These are phyloP conservation scores for Lagria hirta DNA, from an alignment of 2,888 invertebrate species.

Conservation along the genomic window DNA sequence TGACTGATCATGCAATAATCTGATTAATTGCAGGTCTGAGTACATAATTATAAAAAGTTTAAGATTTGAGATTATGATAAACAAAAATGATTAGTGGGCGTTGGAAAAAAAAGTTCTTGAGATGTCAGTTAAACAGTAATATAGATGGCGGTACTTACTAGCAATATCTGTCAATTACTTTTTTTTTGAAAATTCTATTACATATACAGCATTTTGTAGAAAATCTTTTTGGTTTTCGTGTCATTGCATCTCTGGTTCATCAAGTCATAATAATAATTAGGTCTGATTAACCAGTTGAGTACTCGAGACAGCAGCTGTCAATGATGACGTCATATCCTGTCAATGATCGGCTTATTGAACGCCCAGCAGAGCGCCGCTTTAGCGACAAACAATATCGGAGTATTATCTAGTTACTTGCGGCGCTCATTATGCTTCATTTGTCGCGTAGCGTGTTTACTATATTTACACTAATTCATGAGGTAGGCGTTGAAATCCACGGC, in stretches of 20 bases:
- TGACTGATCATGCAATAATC: too few species aligned
- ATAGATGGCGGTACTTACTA: too few species aligned
- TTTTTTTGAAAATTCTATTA: too few species aligned
- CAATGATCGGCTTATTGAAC: constrained; percentile 50
- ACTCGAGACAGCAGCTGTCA: constrained; percentile 46
- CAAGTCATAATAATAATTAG: constrained; percentile 22
- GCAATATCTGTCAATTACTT: too few species aligned
- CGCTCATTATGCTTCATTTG: constrained; percentile 26
- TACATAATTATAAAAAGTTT: too few species aligned
- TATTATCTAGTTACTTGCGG: constrained; percentile 24
- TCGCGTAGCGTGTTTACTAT: constrained; percentile 19
- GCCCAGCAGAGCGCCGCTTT: constrained; percentile 30
- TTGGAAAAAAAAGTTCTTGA: too few species aligned
- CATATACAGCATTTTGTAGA: too few species aligned
- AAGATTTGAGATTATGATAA: too few species aligned
- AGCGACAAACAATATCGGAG: constrained; percentile 17
- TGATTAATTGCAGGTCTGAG: too few species aligned
- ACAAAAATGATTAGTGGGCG: too few species aligned
- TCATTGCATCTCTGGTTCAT: constrained; percentile 16
- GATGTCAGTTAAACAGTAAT: too few species aligned
- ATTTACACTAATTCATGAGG: constrained; percentile 23
- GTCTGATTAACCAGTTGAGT: constrained; percentile 21
- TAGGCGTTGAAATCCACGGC: constrained; percentile 24
- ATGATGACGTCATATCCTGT: constrained; percentile 51
- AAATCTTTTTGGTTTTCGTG: too few species aligned